Evolutionary conservation across 2,888 invertebrate species (phyloP), one percentile per base, ranked within the genome.

Genomic region (Andrena hattorfiana): DNA sequence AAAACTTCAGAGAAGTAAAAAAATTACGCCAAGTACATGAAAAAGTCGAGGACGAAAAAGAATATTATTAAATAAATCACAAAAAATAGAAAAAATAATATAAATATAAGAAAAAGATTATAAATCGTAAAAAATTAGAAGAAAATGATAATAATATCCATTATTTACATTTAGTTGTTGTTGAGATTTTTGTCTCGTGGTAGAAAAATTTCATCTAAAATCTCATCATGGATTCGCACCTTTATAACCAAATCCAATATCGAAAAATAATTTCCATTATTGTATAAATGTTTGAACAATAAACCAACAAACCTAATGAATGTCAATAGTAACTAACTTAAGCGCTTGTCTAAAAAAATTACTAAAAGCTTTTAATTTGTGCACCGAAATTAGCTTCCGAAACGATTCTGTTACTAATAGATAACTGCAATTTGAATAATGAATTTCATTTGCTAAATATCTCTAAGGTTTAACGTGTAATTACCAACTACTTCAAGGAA

Each of bases 401-500:
- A 54, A 8, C 1, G 56, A 23, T 56, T 26, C 10, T 56, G 0
- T 13, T 20, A 56, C 10, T 10, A 20, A 56, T 13, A 13, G 3
- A 1, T 56, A 4, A 56, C 26, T 10, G 20, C 4, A 23, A 56
- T 0, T 13, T 10, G 3, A 23, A 56, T 10, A 23, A 26, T 56
- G 56, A 56, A 54, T 20, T 54, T 20, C 6, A 20, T 56, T 20
- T 20, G 20, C 51, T 51, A 51, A n/a, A 20, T 20, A 51, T 51
- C 8, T 51, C 5, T 32, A 49, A 30, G 56, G n/a, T 13, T 23
- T 54, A 32, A 48, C 13, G 13, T 10, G 26, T 70, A 32, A 62
- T 94, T 92, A 95, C 95, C 95, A 62, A 95, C 95, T 72, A 95
- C 94, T 89, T 95, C 94, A 67, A 95, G 93, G 90, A 94, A 94